A percentile compares a stretch with the other conserved stretches of the same genome.
These are phyloP conservation scores for Phalangium opilio DNA, from an alignment of 2,888 invertebrate species.

Conservation along the genomic window DNA sequence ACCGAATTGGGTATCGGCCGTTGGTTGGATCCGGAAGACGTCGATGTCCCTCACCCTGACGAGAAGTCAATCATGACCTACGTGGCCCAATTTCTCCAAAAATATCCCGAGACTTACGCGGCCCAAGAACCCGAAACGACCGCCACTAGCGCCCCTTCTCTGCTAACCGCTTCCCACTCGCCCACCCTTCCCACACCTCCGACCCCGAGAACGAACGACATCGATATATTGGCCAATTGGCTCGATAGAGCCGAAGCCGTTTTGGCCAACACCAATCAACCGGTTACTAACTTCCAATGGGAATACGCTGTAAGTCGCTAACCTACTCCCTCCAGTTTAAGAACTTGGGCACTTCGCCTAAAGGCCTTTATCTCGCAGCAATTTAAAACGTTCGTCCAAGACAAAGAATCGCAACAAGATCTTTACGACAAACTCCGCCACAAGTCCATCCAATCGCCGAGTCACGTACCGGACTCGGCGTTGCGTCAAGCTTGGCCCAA, in stretches of 20 bases:
- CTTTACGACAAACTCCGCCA: conserved; percentile 60
- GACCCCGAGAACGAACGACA: conserved; percentile 7
- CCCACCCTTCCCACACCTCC: not conserved
- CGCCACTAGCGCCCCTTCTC: not conserved
- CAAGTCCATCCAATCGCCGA: conserved; percentile 67
- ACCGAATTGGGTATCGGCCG: conserved; percentile 75
- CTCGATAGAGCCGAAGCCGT: conserved; percentile 14
- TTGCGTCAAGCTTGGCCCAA: conserved; percentile 60
- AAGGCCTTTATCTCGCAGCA: conserved; percentile 38
- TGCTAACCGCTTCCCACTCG: not conserved
- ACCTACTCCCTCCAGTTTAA: too few species aligned
- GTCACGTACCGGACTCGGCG: conserved; percentile 26
- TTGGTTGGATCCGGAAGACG: conserved; percentile 74
- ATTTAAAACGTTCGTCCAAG: conserved; percentile 58
- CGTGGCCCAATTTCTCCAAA: conserved; percentile 92
- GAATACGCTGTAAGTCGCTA: conserved; percentile 44
- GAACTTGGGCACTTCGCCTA: too few species aligned
- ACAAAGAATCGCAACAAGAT: conserved; percentile 53
- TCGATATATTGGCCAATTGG: conserved; percentile 12
- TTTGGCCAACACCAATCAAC: conserved; percentile 22
- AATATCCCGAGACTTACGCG: conserved; percentile 35
- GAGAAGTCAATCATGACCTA: conserved; percentile 98
- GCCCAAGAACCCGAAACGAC: conserved; percentile 11
- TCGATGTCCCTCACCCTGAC: conserved; percentile 87
- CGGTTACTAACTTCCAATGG: conserved; percentile 32